A percentile compares a stretch with the other conserved stretches of the same genome.
phyloP scores from a whole-genome alignment of 2,797 vertebrate species.

The Chloroceryle inda region DNA sequence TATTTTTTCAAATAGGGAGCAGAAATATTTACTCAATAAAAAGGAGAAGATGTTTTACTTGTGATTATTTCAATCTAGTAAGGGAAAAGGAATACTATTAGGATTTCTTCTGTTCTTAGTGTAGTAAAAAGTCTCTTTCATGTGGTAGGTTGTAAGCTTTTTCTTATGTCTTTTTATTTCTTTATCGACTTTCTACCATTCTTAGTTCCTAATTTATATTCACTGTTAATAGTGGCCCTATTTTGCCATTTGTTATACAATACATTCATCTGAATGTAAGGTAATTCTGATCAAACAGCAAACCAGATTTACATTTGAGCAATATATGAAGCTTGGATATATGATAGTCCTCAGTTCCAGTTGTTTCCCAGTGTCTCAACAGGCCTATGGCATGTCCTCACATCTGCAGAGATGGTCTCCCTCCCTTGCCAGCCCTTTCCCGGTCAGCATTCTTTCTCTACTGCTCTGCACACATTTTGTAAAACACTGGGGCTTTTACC shows the following conservation, averaged over 20 bases:
- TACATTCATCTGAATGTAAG: neutral
- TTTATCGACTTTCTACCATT: neutral
- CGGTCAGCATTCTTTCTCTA: neutral
- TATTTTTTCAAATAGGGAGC: neutral
- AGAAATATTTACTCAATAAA: slow-evolving; percentile 32
- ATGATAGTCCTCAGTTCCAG: neutral
- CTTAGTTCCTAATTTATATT: neutral
- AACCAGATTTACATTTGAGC: neutral
- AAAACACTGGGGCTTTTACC: neutral
- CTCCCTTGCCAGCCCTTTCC: neutral
- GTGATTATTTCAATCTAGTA: neutral
- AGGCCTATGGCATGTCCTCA: neutral
- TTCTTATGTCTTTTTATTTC: neutral
- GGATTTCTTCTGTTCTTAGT: neutral
- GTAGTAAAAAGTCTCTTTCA: neutral
- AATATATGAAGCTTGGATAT: neutral
- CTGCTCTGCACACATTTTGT: neutral
- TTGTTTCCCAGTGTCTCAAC: neutral
- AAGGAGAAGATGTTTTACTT: neutral
- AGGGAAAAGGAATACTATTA: neutral
- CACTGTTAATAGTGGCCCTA: neutral
- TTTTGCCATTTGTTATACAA: neutral
- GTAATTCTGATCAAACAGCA: neutral
- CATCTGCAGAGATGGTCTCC: neutral
- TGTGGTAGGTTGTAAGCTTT: neutral